A percentile compares a stretch with the other conserved stretches of the same genome.
phyloP scores from a whole-genome alignment of 2,113 vertebrate species.

The Clarias magur region DNA sequence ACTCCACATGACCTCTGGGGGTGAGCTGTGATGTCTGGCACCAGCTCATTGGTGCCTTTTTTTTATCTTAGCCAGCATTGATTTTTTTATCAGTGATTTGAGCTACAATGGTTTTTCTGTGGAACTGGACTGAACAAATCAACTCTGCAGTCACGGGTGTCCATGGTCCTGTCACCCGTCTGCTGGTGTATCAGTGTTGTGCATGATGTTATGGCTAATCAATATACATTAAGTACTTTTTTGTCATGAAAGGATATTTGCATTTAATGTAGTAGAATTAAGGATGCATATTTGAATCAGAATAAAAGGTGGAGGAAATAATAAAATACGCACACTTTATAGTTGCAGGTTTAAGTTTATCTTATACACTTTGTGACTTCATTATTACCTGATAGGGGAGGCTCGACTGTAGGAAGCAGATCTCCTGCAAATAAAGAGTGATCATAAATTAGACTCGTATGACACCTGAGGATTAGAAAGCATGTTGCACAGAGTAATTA shows the following conservation, averaged over 20 bases:
- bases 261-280: neutral
- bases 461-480: neutral
- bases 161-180: too few species aligned
- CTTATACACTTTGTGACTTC: neutral
- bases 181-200: too few species aligned
- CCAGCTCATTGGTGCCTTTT: too few species aligned
- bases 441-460: neutral
- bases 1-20: too few species aligned
- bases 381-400: conserved; percentile 65
- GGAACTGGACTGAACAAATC: too few species aligned
- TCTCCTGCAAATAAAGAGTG: conserved; percentile 56
- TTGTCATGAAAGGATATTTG: neutral
- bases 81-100: too few species aligned
- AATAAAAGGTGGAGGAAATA: neutral
- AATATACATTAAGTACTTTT: neutral
- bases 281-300: neutral
- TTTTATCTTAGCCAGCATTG: too few species aligned
- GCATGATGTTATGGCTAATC: too few species aligned
- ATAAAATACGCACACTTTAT: neutral
- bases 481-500: neutral
- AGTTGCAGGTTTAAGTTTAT: neutral
- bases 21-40: too few species aligned
- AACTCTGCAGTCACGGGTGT: too few species aligned
- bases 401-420: conserved; percentile 67
- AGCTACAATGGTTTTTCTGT: too few species aligned